These are phyloP conservation scores for Brachirus orientalis DNA, from an alignment of 2,113 vertebrate genomes.

Conservation along the genomic window DNA sequence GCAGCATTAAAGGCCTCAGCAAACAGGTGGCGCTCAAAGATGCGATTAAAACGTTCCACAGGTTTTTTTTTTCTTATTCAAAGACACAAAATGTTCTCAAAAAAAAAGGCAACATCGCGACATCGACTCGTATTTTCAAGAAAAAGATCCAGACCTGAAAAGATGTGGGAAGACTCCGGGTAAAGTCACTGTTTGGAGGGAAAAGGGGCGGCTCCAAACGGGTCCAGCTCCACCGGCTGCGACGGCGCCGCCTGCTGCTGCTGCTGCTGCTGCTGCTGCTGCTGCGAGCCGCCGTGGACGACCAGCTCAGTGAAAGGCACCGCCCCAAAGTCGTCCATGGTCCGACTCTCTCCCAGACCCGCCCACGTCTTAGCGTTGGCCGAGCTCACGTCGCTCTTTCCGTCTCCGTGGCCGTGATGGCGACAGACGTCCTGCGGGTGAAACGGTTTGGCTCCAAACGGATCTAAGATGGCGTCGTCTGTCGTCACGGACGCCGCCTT, in stretches of 20 bases:
- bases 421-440: slow-evolving; percentile 84
- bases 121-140: slow-evolving; percentile 11
- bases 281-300: slow-evolving; percentile 75
- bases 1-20: slow-evolving; percentile 76
- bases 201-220: slow-evolving; percentile 97
- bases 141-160: slow-evolving; percentile 40
- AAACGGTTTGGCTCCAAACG: slow-evolving; percentile 94
- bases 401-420: slow-evolving; percentile 83
- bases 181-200: slow-evolving; percentile 91
- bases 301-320: slow-evolving; percentile 94
- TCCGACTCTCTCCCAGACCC: slow-evolving; percentile 76
- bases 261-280: too few relatives aligned
- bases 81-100: slow-evolving; percentile 21
- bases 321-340: slow-evolving; percentile 94
- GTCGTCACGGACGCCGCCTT: slow-evolving; percentile 78
- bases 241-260: slow-evolving; percentile 49
- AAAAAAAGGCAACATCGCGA: slow-evolving; percentile 12
- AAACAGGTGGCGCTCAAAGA: slow-evolving; percentile 48
- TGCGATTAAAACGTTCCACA: slow-evolving; percentile 61
- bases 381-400: slow-evolving; percentile 74
- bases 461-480: slow-evolving; percentile 87
- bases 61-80: slow-evolving; percentile 16
- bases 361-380: slow-evolving; percentile 81
- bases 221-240: slow-evolving; percentile 88
- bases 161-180: slow-evolving; percentile 36